phyloP scores from a whole-genome alignment of 2,113 vertebrate genomes.

The Vulpes vulpes region DNA sequence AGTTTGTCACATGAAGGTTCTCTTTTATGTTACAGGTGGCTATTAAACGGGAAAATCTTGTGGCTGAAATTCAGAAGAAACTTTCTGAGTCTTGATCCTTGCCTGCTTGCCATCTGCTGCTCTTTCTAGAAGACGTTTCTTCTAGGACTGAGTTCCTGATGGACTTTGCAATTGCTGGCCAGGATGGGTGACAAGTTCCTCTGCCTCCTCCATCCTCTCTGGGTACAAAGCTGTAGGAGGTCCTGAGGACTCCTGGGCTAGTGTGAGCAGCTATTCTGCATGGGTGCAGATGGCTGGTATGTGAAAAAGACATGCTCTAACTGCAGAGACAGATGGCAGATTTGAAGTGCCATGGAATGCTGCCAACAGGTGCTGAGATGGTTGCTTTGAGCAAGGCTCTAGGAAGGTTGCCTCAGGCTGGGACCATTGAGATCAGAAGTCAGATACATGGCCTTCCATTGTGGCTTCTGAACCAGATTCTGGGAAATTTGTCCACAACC shows the following conservation, averaged over 20 bases:
- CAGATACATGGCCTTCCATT: neutral
- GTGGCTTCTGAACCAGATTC: constrained; percentile 2
- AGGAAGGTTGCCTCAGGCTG: neutral
- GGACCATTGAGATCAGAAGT: constrained; percentile 22
- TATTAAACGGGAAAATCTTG: constrained; percentile 77
- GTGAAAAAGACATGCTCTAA: neutral
- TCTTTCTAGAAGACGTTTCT: constrained; percentile 52
- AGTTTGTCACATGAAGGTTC: constrained; percentile 60
- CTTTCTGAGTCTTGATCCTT: constrained; percentile 72
- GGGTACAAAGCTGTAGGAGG: constrained; percentile 4
- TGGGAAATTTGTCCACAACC: constrained; percentile 1
- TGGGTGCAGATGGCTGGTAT: constrained; percentile 7
- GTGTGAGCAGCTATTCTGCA: constrained; percentile 45
- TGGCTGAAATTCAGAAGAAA: constrained; percentile 81
- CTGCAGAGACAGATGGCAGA: constrained; percentile 36
- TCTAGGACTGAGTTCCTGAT: constrained; percentile 42
- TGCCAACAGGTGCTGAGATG: constrained; percentile 25
- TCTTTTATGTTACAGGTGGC: constrained; percentile 80
- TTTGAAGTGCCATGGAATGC: constrained; percentile 40
- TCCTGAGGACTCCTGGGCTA: neutral
- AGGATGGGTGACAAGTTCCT: constrained; percentile 56
- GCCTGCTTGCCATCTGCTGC: constrained; percentile 14
- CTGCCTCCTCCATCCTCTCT: constrained; percentile 18
- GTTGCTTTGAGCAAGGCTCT: constrained; percentile 50
- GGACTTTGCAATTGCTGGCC: constrained; percentile 23